Base-by-base conservation (phyloP, 1,140 invertebrate species). In the Diplogasteroides magnus region DNA sequence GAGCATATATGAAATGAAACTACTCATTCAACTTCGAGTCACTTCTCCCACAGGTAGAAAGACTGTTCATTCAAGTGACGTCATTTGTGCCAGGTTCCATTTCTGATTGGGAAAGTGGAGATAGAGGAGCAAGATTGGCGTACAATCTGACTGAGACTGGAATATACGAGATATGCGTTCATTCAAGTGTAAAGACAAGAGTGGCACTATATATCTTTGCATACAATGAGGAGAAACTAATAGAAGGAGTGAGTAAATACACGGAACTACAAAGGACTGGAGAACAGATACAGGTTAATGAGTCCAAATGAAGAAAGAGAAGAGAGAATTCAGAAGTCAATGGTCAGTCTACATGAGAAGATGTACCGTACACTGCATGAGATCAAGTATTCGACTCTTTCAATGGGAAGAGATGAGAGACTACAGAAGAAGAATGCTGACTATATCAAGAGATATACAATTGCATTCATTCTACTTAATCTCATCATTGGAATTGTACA, bases 71-170 rank as follows among this genome's bases (percentile, higher is more conserved):
- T n/a, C n/a, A n/a, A n/a, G n/a, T n/a, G n/a, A n/a, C n/a, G n/a
- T n/a, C 63, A 15, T 65, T 55, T 19, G 37, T 55, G 11, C 55
- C 37, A 11, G 56, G 56, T 1, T 55, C 57, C n/a, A 32, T 59
- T 60, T 67, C 65, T 1, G 65, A 67, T 32, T 67, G 65, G 65
- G 55, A 55, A 14, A 67, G 65, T 32, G 65, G 65, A 31, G 65
- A 67, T 60, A 57, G 65, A 0, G 55, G 32, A 15, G 65, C 65
- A 15, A 31, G 32, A 11, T 29, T 58, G 55, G 65, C 57, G 28
- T 57, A 67, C 32, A 67, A 67, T 25, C 57, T 57, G 25, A 67
- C 65, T 0, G 65, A 67, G 59, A 67, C 57, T 25, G 65, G 65
- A 25, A 31, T 57, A 31, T 67, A 67, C 32, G 65, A 67, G n/a